Evolutionary conservation across 2,888 invertebrate species (phyloP), one percentile per base, ranked within the genome.

Genomic region (Ashinkailepas kermadecensis): DNA sequence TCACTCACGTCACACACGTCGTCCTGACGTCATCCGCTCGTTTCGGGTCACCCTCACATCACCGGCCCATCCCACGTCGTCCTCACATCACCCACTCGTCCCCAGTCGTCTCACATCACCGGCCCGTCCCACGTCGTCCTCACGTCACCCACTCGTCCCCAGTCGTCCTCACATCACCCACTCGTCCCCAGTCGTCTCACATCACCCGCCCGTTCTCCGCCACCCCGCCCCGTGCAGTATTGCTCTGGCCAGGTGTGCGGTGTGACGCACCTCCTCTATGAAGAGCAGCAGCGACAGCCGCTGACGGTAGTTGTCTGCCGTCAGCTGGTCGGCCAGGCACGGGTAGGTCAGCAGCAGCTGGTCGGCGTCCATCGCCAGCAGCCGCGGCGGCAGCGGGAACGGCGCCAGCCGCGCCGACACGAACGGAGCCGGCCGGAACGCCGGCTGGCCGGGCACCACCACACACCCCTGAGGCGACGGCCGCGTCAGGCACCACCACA

Each of bases 361-460:
- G 23, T 79, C 23, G n/a, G 23, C 79, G 79, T 58, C 79, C 58
- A 57, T 79, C 4, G 58, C 57, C 25, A 58, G 79, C 58, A 79
- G 79, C 13, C 59, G 79, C 58, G 58, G 58, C 23, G 79, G 79
- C 58, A 79, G 58, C 12, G 58, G 79, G 79, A 58, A 79, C 79
- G 57, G 79, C 59, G 79, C 7, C 79, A 79, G 79, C 58, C 59
- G 79, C 1, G 79, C 58, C 23, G 23, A n/a, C 58, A 59, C 79
- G 58, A 79, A 79, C 25, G 79, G 58, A 23, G 79, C 57, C 58
- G 79, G 58, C 58, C 18, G 15, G 56, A 74, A 74, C 18, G 74
- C 74, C 56, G 74, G 74, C 56, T 74, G 74, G 9, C 74, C 74
- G 0, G 74, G 74, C 21, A 74, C 79, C 58, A 79, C 79, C 79